phyloP scores from a whole-genome alignment of 1,140 invertebrate genomes.

The Hyphantria cunea region DNA sequence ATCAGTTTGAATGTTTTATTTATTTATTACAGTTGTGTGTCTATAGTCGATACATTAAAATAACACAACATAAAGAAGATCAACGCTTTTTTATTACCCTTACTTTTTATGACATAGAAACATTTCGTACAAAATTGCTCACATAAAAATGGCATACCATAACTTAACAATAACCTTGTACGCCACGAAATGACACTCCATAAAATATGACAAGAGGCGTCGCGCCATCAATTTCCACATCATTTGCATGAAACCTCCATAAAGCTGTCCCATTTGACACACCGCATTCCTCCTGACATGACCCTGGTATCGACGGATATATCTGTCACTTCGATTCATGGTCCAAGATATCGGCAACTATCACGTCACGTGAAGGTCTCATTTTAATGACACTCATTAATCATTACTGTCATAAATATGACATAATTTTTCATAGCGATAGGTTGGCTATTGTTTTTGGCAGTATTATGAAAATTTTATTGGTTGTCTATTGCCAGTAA shows the following conservation, averaged over 20 bases:
- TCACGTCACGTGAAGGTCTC: constrained; percentile 20
- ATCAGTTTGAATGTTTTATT: no score
- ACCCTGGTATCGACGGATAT: not conserved
- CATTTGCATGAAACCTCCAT: constrained; percentile 57
- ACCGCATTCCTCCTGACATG: constrained; percentile 13
- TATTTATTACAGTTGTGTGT: no score
- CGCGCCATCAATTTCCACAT: constrained; percentile 43
- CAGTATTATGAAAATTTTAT: no score
- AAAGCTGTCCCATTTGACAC: constrained; percentile 56
- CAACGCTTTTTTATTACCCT: no score
- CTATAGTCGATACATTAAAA: no score
- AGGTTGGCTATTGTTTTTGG: no score
- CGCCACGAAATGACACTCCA: constrained; percentile 11
- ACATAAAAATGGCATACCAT: no score
- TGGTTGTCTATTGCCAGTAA: no score
- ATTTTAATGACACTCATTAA: constrained; percentile 5
- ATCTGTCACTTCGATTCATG: not conserved
- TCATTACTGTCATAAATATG: not conserved
- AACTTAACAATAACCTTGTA: not conserved
- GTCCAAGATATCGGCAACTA: constrained; percentile 21
- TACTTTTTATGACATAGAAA: no score
- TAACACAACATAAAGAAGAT: no score
- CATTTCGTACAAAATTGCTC: no score
- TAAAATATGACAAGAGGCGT: constrained; percentile 48
- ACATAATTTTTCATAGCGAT: no score